A percentile compares a stretch with the other conserved stretches of the same genome.
These are phyloP conservation scores for Mantis religiosa DNA, from an alignment of 2,888 invertebrate genomes.

Conservation along the genomic window DNA sequence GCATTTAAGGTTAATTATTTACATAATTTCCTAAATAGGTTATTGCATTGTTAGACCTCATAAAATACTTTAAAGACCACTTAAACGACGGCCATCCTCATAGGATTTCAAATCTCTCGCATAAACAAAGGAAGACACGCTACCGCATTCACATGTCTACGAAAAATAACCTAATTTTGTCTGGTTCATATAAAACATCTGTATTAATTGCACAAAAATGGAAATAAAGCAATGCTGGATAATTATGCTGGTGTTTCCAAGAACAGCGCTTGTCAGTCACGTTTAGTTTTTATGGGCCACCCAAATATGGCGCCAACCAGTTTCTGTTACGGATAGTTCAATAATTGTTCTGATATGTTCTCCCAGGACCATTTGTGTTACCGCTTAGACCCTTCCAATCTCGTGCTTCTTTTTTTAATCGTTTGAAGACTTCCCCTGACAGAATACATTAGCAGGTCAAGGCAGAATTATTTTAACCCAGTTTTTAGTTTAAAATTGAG, in stretches of 20 bases:
- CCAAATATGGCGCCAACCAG: neutral
- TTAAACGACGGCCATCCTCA: neutral
- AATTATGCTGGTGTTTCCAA: neutral
- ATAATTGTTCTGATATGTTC: neutral
- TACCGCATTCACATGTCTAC: too few relatives aligned
- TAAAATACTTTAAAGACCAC: neutral
- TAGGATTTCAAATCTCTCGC: neutral
- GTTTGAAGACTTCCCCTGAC: neutral
- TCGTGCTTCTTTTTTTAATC: neutral
- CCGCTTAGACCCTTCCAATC: neutral
- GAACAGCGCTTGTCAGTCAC: neutral
- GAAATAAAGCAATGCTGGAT: neutral
- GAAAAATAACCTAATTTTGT: neutral
- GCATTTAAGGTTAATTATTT: neutral
- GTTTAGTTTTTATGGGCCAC: neutral
- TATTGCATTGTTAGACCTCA: neutral
- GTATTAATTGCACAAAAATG: neutral
- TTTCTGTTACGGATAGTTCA: neutral
- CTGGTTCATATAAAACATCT: neutral
- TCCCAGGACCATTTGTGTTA: neutral
- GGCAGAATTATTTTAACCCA: neutral
- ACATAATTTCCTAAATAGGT: neutral
- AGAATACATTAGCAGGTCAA: neutral
- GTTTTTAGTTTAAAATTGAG: neutral
- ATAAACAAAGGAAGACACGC: neutral